Conservation (phyloP, 2,113 vertebrate genomes). For the Stegastes partitus region DNA sequence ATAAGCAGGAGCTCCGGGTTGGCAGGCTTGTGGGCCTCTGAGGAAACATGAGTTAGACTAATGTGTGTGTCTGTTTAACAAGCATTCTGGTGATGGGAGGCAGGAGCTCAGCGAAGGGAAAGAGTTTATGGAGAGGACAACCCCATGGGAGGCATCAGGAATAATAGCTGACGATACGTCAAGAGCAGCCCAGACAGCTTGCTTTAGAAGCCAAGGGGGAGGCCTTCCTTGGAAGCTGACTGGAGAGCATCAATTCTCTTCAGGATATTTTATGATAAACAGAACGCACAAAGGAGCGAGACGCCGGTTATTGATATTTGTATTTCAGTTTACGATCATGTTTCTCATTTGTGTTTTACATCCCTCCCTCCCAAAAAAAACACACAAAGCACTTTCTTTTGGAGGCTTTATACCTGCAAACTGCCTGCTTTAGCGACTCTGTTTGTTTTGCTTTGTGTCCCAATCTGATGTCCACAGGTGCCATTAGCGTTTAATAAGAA, state of each 20-base stretch:
- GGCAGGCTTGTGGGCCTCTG: slow-evolving; percentile 71
- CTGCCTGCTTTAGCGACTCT: not conserved
- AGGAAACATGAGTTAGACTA: slow-evolving; percentile 78
- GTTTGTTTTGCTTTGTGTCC: slow-evolving; percentile 15
- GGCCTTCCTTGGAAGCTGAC: slow-evolving; percentile 28
- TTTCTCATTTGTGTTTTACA: slow-evolving; percentile 20
- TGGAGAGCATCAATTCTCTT: slow-evolving; percentile 15
- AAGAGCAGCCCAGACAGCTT: slow-evolving; percentile 58
- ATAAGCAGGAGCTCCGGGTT: slow-evolving; percentile 72
- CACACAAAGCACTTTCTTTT: not conserved
- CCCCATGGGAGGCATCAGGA: slow-evolving; percentile 71
- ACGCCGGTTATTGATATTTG: slow-evolving; percentile 38
- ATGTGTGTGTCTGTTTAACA: slow-evolving; percentile 82
- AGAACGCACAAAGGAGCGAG: slow-evolving; percentile 6
- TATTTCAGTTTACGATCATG: slow-evolving; percentile 10
- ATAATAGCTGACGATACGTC: slow-evolving; percentile 71
- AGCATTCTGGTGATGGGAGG: slow-evolving; percentile 66
- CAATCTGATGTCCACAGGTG: slow-evolving; percentile 22
- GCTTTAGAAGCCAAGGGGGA: slow-evolving; percentile 67
- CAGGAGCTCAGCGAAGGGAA: slow-evolving; percentile 64
- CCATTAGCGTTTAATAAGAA: slow-evolving; percentile 25
- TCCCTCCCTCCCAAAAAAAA: too few species aligned
- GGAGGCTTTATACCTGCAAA: not conserved
- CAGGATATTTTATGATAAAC: slow-evolving; percentile 7
- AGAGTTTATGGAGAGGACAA: slow-evolving; percentile 75